Evolutionary conservation across 2,113 vertebrate species (phyloP).

Genomic region (Phoenicopterus ruber): DNA sequence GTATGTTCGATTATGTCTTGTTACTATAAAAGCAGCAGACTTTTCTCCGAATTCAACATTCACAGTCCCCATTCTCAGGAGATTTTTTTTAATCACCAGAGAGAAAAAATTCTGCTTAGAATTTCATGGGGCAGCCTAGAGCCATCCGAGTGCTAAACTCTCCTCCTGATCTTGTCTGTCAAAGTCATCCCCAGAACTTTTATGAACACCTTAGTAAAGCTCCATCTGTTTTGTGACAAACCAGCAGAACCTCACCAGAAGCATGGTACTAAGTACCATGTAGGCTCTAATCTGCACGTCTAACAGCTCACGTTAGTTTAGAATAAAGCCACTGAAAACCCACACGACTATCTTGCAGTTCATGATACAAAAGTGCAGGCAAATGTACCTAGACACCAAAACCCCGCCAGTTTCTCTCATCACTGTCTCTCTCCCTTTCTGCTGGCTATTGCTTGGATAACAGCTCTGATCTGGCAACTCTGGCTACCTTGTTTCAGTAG

Average conservation of each 20-base stretch:
- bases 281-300: background rate
- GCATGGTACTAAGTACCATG: background rate
- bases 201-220: background rate
- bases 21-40: background rate
- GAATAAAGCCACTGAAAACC: background rate
- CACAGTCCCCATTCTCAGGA: background rate
- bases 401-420: background rate
- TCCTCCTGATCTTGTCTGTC: background rate
- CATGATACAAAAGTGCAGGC: rapidly evolving
- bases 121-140: background rate
- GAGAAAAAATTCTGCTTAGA: background rate
- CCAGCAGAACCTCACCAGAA: background rate
- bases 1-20: background rate
- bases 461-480: background rate
- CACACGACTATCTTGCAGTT: background rate
- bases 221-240: background rate
- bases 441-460: background rate
- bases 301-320: background rate
- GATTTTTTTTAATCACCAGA: background rate
- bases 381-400: background rate
- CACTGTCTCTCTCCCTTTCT: background rate
- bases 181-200: background rate
- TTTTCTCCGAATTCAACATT: background rate
- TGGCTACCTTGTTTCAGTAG: background rate
- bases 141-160: background rate